These are phyloP conservation scores for Hippocampus mohnikei DNA, from an alignment of 2,113 vertebrate species.

Conservation along the genomic window DNA sequence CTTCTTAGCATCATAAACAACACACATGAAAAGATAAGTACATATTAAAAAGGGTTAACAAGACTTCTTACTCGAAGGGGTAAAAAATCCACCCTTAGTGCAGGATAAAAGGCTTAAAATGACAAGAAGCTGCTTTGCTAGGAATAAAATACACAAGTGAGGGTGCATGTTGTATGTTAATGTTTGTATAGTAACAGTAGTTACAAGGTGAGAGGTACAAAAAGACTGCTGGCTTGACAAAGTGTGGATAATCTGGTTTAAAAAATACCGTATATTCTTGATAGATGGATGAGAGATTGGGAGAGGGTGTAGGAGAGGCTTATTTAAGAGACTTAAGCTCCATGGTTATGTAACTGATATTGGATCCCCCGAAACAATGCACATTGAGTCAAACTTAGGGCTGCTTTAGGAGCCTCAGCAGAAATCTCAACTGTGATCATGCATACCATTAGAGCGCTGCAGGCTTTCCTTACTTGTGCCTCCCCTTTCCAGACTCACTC, in stretches of 20 bases:
- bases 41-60: constrained; percentile 50
- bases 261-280: too few relatives aligned
- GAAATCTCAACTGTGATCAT: constrained; percentile 27
- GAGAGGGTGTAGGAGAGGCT: constrained; percentile 39
- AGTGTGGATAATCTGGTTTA: constrained; percentile 2
- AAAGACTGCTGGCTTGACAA: constrained; percentile 1
- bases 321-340: constrained; percentile 55
- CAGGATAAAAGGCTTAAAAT: neutral
- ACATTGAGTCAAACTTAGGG: constrained; percentile 46
- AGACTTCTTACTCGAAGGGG: constrained; percentile 21
- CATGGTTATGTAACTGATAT: constrained; percentile 62
- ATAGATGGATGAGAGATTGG: constrained; percentile 33
- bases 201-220: constrained; percentile 3
- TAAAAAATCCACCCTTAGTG: constrained; percentile 1
- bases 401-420: constrained; percentile 37
- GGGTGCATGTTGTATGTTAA: constrained; percentile 11
- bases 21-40: constrained; percentile 37
- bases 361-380: constrained; percentile 49
- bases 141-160: neutral
- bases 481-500: constrained; percentile 21
- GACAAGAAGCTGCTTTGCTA: constrained; percentile 2
- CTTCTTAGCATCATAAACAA: constrained; percentile 42
- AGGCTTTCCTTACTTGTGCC: constrained; percentile 23
- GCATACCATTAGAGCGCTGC: constrained; percentile 19
- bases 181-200: neutral